These are phyloP conservation scores for Lithobates pipiens DNA, from an alignment of 2,797 vertebrate genomes.

Conservation along the genomic window DNA sequence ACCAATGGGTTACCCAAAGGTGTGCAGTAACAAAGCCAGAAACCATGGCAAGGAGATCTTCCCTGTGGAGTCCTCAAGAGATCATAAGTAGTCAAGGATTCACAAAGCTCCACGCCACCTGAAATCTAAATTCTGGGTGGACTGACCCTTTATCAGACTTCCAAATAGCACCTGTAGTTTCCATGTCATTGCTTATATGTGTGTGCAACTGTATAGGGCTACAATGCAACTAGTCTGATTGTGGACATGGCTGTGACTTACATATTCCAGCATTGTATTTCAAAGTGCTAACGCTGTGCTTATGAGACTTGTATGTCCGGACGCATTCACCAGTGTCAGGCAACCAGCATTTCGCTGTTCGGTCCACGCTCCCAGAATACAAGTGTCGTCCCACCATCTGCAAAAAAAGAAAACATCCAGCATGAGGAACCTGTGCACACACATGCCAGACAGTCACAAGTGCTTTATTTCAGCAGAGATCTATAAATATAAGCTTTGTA, in stretches of 20 bases:
- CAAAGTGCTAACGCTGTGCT: slow-evolving; percentile 80
- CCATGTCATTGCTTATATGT: background rate
- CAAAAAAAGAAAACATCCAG: slow-evolving; percentile 18
- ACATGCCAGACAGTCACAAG: background rate
- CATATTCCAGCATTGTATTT: slow-evolving; percentile 79
- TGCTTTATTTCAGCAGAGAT: background rate
- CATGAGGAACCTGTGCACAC: background rate
- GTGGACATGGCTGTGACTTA: slow-evolving; percentile 70
- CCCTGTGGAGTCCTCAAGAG: too few species aligned
- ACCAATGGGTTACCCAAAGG: too few species aligned
- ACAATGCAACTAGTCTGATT: background rate
- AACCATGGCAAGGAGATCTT: too few species aligned
- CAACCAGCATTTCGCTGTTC: slow-evolving; percentile 81
- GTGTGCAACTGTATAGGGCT: background rate
- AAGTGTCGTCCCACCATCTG: slow-evolving; percentile 78
- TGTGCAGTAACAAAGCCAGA: too few species aligned
- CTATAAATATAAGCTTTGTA: background rate
- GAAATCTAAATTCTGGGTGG: too few species aligned
- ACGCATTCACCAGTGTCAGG: slow-evolving; percentile 75
- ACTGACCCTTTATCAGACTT: too few species aligned
- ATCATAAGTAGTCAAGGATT: too few species aligned
- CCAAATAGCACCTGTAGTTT: too few species aligned
- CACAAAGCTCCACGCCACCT: too few species aligned
- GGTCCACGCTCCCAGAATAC: slow-evolving; percentile 80
- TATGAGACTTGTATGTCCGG: slow-evolving; percentile 78